Evolutionary conservation across 2,888 invertebrate species (phyloP).

Genomic region (Thymelicus sylvestris): DNA sequence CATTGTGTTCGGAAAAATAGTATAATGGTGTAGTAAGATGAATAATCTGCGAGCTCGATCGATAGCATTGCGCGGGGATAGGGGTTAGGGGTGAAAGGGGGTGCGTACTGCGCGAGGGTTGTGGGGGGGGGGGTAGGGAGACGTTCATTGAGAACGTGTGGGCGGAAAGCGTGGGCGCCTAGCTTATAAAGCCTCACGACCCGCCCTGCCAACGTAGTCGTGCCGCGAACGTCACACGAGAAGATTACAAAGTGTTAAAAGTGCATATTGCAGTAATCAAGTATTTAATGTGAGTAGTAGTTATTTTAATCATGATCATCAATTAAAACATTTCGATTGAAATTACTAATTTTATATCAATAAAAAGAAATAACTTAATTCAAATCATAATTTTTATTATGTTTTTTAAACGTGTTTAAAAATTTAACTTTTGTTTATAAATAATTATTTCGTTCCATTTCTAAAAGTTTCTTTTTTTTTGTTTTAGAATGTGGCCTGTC

Average conservation of each 20-base stretch:
- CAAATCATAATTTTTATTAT: conserved; percentile 32
- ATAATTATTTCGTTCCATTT: not conserved
- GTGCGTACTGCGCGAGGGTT: conserved; percentile 50
- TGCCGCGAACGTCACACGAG: conserved; percentile 59
- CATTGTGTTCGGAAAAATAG: conserved; percentile 49
- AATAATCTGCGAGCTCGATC: conserved; percentile 80
- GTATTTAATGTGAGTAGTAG: conserved; percentile 66
- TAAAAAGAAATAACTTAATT: conserved; percentile 8
- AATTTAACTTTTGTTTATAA: not conserved
- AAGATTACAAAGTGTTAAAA: conserved; percentile 59
- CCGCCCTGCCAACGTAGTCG: conserved; percentile 73
- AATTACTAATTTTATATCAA: not conserved
- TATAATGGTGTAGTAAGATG: conserved; percentile 72
- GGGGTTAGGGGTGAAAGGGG: conserved; percentile 46
- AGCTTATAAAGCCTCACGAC: conserved; percentile 73
- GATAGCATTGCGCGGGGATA: conserved; percentile 63
- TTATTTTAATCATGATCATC: not conserved
- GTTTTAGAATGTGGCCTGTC: conserved; percentile 69
- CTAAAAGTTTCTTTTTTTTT: conserved; percentile 39
- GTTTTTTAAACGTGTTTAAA: conserved; percentile 61
- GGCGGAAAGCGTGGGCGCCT: conserved; percentile 84
- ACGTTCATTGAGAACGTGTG: conserved; percentile 89
- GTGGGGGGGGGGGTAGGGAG: conserved; percentile 47
- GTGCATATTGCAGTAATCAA: conserved; percentile 69
- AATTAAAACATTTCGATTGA: not conserved